Percentiles rank a stretch among this genome's conserved stretches.
These are phyloP conservation scores for Lepidonotus clava DNA, from an alignment of 2,888 invertebrate genomes.

Conservation along the genomic window DNA sequence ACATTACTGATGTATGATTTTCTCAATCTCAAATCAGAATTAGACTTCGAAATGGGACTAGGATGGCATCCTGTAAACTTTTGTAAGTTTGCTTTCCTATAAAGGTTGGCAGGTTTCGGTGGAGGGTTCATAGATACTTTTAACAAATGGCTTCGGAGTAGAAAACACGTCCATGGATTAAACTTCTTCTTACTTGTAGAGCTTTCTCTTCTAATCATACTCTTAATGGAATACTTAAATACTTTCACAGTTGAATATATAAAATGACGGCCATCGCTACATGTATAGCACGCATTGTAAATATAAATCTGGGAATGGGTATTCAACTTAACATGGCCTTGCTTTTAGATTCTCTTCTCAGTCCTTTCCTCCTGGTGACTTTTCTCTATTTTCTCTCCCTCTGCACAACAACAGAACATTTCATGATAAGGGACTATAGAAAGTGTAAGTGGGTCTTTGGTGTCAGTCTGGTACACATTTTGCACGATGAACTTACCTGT, in stretches of 20 bases:
- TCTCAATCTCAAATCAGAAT: constrained; percentile 7
- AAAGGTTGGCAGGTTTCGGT: background rate
- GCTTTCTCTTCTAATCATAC: too few relatives aligned
- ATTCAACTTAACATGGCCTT: too few relatives aligned
- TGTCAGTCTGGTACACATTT: background rate
- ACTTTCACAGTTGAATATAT: too few relatives aligned
- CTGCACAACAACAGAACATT: constrained; percentile 47
- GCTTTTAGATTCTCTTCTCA: too few relatives aligned
- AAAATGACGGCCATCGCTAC: too few relatives aligned
- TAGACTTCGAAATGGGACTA: constrained; percentile 8
- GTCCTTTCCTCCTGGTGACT: constrained; percentile 3
- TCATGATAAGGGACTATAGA: constrained; percentile 52
- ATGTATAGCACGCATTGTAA: too few relatives aligned
- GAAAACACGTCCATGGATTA: too few relatives aligned
- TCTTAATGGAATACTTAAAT: too few relatives aligned
- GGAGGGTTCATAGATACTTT: background rate
- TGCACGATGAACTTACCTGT: constrained; percentile 18
- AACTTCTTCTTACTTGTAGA: too few relatives aligned
- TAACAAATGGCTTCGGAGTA: background rate
- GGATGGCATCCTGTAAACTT: constrained; percentile 25
- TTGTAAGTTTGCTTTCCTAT: constrained; percentile 19
- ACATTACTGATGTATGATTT: too few relatives aligned
- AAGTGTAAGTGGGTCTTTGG: constrained; percentile 41
- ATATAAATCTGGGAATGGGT: too few relatives aligned
- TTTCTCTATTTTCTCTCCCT: constrained; percentile 36